Evolutionary conservation across 1,140 invertebrate genomes (phyloP).

Genomic region (Triops longicaudatus): DNA sequence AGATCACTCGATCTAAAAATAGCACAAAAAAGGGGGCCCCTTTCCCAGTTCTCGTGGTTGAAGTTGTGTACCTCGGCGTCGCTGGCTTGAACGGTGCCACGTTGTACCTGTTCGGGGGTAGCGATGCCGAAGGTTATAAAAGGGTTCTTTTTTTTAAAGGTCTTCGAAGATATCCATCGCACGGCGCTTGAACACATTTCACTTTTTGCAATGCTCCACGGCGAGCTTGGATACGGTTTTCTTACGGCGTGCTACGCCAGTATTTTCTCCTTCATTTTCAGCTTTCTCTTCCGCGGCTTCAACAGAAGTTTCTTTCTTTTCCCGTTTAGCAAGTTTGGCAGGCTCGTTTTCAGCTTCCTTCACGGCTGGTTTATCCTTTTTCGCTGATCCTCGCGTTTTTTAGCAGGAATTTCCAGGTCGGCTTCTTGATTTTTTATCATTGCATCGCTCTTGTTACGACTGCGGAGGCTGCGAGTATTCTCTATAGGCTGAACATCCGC

Average conservation of each 20-base stretch:
- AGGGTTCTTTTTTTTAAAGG: too few species aligned
- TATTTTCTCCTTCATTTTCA: too few species aligned
- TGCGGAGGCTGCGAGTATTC: neutral
- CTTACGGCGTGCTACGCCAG: neutral
- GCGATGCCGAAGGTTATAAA: too few species aligned
- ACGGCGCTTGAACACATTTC: slow-evolving; percentile 38
- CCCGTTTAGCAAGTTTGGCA: neutral
- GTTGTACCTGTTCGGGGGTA: too few species aligned
- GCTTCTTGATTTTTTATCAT: neutral
- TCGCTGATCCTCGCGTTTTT: neutral
- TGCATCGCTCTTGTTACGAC: neutral
- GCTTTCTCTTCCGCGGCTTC: neutral
- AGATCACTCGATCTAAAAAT: too few species aligned
- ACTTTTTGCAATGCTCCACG: slow-evolving; percentile 34
- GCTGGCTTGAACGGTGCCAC: too few species aligned
- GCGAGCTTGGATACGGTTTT: neutral
- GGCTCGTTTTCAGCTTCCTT: neutral
- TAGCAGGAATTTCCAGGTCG: neutral
- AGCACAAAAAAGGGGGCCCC: too few species aligned
- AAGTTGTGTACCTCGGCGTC: too few species aligned
- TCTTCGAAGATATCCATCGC: slow-evolving; percentile 35
- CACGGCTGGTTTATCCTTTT: neutral
- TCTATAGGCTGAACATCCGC: neutral
- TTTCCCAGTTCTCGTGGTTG: too few species aligned
- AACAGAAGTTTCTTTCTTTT: neutral